Conservation (phyloP, 1,140 invertebrate genomes). For the Penaeus indicus region DNA sequence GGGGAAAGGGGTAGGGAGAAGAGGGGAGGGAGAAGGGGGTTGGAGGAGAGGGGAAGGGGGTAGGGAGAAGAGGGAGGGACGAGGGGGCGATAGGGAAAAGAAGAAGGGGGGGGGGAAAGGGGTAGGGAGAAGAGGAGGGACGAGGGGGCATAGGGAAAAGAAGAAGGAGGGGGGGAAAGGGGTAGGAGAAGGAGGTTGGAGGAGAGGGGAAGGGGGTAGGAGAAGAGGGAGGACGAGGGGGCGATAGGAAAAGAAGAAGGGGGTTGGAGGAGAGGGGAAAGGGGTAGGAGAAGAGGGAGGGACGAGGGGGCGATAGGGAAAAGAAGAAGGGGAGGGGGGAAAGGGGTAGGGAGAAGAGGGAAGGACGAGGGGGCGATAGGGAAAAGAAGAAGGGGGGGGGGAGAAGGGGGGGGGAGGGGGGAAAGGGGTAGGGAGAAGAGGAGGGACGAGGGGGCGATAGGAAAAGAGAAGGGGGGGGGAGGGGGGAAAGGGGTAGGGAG, state of each 20-base stretch:
- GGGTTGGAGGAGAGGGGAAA: not conserved
- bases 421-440: not conserved
- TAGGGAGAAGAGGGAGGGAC: too few species aligned
- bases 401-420: not conserved
- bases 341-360: too few species aligned
- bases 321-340: not conserved
- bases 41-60: too few species aligned
- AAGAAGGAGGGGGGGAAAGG: not conserved
- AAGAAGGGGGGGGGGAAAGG: not conserved
- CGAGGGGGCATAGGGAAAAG: not conserved
- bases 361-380: not conserved
- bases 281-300: not conserved
- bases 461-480: not conserved
- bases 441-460: not conserved
- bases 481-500: not conserved
- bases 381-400: not conserved
- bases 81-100: too few species aligned
- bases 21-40: too few species aligned
- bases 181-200: not conserved
- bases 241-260: not conserved
- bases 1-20: too few species aligned
- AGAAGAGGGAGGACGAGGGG: not conserved
- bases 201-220: not conserved
- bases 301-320: not conserved
- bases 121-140: not conserved